These are phyloP conservation scores for Cynopterus brachyotis DNA, from an alignment of 2,113 vertebrate genomes.

Conservation along the genomic window DNA sequence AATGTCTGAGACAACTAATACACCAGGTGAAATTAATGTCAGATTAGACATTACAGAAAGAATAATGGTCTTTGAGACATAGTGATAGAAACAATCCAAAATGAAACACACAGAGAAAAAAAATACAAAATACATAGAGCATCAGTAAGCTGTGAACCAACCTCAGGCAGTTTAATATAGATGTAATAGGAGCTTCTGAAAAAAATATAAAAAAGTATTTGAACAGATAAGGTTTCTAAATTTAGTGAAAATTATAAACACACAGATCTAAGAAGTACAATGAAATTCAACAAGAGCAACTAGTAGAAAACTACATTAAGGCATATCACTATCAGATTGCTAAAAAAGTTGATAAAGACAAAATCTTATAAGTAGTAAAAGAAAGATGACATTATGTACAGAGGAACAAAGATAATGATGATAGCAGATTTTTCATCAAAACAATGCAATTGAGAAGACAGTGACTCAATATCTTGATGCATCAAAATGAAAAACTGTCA, in stretches of 20 bases:
- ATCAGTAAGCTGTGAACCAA: neutral
- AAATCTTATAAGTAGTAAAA: neutral
- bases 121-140: neutral
- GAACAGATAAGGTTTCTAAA: neutral
- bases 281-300: neutral
- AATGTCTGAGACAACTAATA: neutral
- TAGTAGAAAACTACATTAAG: neutral
- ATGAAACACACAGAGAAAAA: neutral
- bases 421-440: neutral
- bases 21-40: neutral
- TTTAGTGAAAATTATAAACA: neutral
- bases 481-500: neutral
- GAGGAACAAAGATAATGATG: neutral
- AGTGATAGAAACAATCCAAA: neutral
- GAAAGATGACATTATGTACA: neutral
- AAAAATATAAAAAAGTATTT: neutral
- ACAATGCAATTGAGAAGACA: neutral
- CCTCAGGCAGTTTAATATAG: neutral
- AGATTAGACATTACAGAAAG: neutral
- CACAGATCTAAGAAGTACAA: neutral
- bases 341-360: neutral
- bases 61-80: neutral
- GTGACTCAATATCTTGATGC: neutral
- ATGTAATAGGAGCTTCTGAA: neutral
- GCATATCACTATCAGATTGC: neutral